phyloP scores from a whole-genome alignment of 2,888 invertebrate species.

The Xestia rhomboidea region DNA sequence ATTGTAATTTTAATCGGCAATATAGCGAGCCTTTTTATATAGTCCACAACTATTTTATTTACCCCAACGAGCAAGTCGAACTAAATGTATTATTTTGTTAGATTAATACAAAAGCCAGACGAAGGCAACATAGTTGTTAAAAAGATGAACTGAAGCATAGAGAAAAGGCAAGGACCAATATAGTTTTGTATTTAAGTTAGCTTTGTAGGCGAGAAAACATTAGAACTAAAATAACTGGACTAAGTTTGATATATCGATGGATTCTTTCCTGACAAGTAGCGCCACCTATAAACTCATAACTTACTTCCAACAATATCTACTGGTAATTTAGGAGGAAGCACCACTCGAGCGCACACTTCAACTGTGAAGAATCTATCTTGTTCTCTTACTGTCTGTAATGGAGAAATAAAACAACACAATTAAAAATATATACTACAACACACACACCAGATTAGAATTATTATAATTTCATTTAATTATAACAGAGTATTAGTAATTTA shows the following conservation, averaged over 20 bases:
- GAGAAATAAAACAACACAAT: neutral
- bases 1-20: too few species aligned
- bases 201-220: too few species aligned
- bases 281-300: slow-evolving; percentile 31
- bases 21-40: too few species aligned
- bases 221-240: too few species aligned
- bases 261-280: neutral
- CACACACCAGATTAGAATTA: neutral
- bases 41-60: too few species aligned
- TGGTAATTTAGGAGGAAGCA: slow-evolving; percentile 64
- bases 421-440: too few species aligned
- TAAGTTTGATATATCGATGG: neutral
- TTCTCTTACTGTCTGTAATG: slow-evolving; percentile 73
- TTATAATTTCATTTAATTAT: too few species aligned
- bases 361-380: slow-evolving; percentile 69
- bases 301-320: slow-evolving; percentile 69
- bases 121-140: neutral
- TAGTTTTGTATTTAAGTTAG: too few species aligned
- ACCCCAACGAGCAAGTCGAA: too few species aligned
- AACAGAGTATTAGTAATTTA: too few species aligned
- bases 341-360: slow-evolving; percentile 68
- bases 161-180: too few species aligned
- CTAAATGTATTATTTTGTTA: too few species aligned
- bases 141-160: neutral
- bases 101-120: neutral